A percentile compares a stretch with the other conserved stretches of the same genome.
Conservation (phyloP, 2,113 vertebrate species). For the Carollia perspicillata region DNA sequence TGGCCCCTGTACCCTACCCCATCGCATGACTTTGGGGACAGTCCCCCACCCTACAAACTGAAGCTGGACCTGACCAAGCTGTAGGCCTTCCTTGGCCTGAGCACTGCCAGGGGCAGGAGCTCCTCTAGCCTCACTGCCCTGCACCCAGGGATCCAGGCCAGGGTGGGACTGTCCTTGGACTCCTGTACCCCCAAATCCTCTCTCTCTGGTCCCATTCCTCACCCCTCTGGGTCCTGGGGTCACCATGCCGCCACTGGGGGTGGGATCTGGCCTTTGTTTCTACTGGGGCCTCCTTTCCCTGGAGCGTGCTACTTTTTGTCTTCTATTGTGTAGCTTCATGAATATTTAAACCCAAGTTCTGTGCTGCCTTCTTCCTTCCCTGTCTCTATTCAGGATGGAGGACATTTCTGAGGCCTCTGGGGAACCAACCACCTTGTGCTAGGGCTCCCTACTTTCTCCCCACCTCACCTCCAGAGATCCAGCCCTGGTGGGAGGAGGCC, state of each 20-base stretch:
- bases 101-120: neutral
- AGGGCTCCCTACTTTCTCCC: neutral
- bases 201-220: neutral
- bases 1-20: slow-evolving; percentile 87
- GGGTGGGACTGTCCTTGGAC: neutral
- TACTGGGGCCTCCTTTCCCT: neutral
- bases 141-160: neutral
- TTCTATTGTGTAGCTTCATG: slow-evolving; percentile 27
- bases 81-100: neutral
- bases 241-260: neutral
- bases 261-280: neutral
- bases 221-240: neutral
- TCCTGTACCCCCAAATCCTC: neutral
- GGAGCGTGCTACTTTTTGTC: neutral
- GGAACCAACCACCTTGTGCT: neutral
- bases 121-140: neutral
- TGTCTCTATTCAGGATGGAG: neutral
- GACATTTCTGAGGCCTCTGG: neutral
- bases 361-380: neutral
- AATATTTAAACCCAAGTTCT: neutral
- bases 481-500: neutral
- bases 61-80: slow-evolving; percentile 70
- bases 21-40: slow-evolving; percentile 56
- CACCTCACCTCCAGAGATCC: neutral
- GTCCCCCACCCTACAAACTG: slow-evolving; percentile 61